phyloP scores from a whole-genome alignment of 2,888 invertebrate species.

The Cosmopolites sordidus region DNA sequence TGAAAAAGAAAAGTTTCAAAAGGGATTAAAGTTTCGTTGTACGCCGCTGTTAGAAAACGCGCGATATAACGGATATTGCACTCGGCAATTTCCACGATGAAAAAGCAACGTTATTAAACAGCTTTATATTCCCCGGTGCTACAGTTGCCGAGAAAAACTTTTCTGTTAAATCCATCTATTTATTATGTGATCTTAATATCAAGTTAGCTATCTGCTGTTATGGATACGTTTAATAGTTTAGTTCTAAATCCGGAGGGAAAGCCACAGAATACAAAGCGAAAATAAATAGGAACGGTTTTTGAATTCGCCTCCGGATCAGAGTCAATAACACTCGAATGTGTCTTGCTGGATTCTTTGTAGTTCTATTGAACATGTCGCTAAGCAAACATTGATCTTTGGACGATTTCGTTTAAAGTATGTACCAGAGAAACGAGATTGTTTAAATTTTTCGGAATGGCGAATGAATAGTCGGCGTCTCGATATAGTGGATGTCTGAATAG shows the following conservation, averaged over 20 bases:
- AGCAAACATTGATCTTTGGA: not conserved
- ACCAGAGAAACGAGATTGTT: not conserved
- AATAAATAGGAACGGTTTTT: conserved; percentile 19
- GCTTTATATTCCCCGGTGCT: conserved; percentile 18
- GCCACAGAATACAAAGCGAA: conserved; percentile 22
- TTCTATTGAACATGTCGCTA: not conserved
- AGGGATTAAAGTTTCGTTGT: not conserved
- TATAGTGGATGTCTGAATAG: too few species aligned
- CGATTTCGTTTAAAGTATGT: not conserved
- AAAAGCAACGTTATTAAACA: conserved; percentile 16
- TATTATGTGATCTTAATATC: conserved; percentile 21
- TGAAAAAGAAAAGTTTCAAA: not conserved
- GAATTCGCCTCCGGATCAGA: conserved; percentile 11
- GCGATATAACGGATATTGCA: conserved; percentile 8
- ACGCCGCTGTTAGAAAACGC: not conserved
- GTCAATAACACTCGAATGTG: conserved; percentile 7
- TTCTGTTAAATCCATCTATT: conserved; percentile 16
- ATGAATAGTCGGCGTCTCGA: too few species aligned
- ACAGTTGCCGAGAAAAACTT: conserved; percentile 15
- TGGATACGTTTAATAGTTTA: conserved; percentile 23
- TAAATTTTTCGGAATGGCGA: not conserved
- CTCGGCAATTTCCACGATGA: conserved; percentile 10
- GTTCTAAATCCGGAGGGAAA: conserved; percentile 8
- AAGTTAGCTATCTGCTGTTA: conserved; percentile 23
- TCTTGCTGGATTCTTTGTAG: not conserved